These are phyloP conservation scores for Epinotia brunnichana DNA, from an alignment of 2,888 invertebrate genomes.

Conservation along the genomic window DNA sequence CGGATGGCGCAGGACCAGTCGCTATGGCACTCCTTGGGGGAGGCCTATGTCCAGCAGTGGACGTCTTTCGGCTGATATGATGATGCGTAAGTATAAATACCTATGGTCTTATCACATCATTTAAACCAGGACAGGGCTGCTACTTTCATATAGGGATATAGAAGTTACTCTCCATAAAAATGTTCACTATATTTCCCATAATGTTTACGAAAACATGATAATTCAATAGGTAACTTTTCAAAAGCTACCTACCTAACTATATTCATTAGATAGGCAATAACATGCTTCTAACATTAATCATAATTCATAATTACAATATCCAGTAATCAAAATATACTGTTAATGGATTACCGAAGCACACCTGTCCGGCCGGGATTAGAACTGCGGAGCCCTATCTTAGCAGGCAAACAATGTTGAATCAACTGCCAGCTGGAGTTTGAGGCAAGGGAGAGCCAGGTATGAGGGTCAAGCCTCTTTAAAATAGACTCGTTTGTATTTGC, in stretches of 20 bases:
- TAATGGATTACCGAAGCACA: constrained; percentile 41
- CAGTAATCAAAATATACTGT: constrained; percentile 24
- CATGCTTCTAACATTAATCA: constrained; percentile 14
- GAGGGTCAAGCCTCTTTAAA: constrained; percentile 20
- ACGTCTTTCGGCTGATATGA: too few species aligned
- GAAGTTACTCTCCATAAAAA: too few species aligned
- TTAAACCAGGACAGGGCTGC: too few species aligned
- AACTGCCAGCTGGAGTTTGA: constrained; percentile 24
- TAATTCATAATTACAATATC: constrained; percentile 18
- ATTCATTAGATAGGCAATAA: not conserved
- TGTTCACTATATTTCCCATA: too few species aligned
- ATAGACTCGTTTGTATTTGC: not conserved
- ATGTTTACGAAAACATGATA: too few species aligned
- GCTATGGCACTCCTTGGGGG: too few species aligned
- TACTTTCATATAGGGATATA: too few species aligned
- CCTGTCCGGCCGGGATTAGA: constrained; percentile 36
- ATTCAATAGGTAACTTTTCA: too few species aligned
- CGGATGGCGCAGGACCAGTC: too few species aligned
- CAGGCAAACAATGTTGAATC: constrained; percentile 29
- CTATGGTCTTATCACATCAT: too few species aligned
- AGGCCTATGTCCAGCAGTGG: too few species aligned
- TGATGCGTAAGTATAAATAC: too few species aligned
- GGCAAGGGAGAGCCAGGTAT: constrained; percentile 21
- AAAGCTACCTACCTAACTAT: not conserved
- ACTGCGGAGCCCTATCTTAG: constrained; percentile 20